Evolutionary conservation across 2,888 invertebrate species (phyloP).

Genomic region (Eristalis pertinax): DNA sequence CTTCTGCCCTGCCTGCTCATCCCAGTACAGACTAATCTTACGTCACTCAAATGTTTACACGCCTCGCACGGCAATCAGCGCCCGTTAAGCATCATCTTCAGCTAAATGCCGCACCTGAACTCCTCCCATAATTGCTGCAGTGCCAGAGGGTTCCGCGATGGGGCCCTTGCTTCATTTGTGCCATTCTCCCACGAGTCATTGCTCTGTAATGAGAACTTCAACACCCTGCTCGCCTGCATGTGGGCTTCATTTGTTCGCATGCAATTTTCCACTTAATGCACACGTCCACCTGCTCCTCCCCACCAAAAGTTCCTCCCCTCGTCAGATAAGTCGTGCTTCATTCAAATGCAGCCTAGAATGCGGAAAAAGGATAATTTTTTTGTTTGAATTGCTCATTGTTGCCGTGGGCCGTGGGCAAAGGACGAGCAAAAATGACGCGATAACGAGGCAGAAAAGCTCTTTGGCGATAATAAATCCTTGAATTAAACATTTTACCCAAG

Average conservation of each 20-base stretch:
- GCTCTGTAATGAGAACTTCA: neutral
- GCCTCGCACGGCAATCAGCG: neutral
- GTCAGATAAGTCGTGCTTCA: neutral
- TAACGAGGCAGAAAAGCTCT: conserved; percentile 47
- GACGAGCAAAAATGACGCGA: neutral
- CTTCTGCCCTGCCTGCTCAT: too few relatives aligned
- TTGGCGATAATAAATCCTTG: conserved; percentile 66
- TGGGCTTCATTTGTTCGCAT: neutral
- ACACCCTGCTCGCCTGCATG: neutral
- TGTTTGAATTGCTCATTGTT: neutral
- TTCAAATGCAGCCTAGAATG: neutral
- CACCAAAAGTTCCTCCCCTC: neutral
- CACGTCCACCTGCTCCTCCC: neutral
- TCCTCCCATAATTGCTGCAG: neutral
- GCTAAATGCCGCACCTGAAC: neutral
- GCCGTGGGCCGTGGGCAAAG: conserved; percentile 1
- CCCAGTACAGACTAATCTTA: neutral
- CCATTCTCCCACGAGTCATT: neutral
- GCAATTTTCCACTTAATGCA: neutral
- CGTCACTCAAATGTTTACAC: neutral
- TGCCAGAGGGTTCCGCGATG: neutral
- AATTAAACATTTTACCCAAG: conserved; percentile 66
- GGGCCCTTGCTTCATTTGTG: neutral
- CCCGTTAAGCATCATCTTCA: neutral
- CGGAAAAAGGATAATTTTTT: conserved; percentile 1